Evolutionary conservation across 2,797 vertebrate genomes (phyloP), one percentile per base, ranked within the genome.

Genomic region (Erethizon dorsatum): DNA sequence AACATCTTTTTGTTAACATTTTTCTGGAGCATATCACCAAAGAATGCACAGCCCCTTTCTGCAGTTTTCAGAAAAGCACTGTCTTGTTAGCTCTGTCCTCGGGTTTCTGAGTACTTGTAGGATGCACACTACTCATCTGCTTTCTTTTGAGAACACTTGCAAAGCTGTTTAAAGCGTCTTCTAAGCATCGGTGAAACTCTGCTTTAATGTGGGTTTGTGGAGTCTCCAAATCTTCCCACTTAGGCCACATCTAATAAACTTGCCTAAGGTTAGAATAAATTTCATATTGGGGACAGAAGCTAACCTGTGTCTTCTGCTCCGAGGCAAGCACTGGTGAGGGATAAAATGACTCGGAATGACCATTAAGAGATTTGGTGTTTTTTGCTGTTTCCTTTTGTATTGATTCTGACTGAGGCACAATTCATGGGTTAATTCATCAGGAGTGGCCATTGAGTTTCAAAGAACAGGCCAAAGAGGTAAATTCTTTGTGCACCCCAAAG

Each of bases 1-100:
- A 97, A 77, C 96, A 97, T 96, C 96, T 96, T 95, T 96, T 97
- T 96, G 95, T 97, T 95, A 98, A 98, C 97, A 97, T 97, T 97
- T 97, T 97, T 96, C 95, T 98, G 91, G 92, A 97, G 96, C 93
- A 97, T 96, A 98, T 97, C 96, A 96, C 91, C 71, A 63, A 97
- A 91, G 96, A 97, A 98, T 97, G 96, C 86, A 95, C 83, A 85
- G 96, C 86, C 86, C 45, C 87, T 96, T 96, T 96, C 86, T 96
- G 80, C 84, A 52, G 95, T 91, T 97, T 96, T 96, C 79, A 94
- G 90, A 88, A 93, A 95, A 95, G 65, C 91, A 78, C 26, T 52
- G 69, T 97, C 94, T 93, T 87, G 77, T 89, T 97, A 94, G 92
- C 50, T 92, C 50, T 92, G 97, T 95, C 86, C 24, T 97, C 90